phyloP scores from a whole-genome alignment of 2,888 invertebrate genomes.

The Pteria penguin region DNA sequence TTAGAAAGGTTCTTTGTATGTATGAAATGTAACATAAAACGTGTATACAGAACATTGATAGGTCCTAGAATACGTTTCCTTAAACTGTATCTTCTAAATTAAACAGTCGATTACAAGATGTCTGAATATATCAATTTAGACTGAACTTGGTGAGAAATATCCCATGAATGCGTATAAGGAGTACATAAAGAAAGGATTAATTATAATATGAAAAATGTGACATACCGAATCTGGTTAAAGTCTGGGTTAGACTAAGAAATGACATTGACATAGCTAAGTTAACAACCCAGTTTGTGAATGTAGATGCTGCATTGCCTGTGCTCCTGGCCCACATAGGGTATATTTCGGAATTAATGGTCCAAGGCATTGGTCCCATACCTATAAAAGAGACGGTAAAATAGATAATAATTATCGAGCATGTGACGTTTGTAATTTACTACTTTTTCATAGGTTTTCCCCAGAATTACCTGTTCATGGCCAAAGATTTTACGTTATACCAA shows the following conservation, averaged over 20 bases:
- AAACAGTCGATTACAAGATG: no score
- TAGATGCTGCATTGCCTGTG: constrained; percentile 81
- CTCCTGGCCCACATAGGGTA: constrained; percentile 83
- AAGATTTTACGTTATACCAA: no score
- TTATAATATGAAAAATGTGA: neutral
- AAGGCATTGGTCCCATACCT: constrained; percentile 83
- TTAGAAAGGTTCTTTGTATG: no score
- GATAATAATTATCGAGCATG: neutral
- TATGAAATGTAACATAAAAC: no score
- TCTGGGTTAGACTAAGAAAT: constrained; percentile 81
- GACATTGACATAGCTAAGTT: constrained; percentile 82
- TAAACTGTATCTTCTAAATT: no score
- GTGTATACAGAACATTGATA: no score
- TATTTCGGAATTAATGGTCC: constrained; percentile 83
- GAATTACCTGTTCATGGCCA: no score
- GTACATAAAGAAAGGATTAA: neutral
- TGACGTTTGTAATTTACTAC: no score
- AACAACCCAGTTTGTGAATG: constrained; percentile 82
- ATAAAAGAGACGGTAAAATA: constrained; percentile 36
- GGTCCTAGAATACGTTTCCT: no score
- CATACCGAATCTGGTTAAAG: constrained; percentile 80
- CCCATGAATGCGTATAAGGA: neutral
- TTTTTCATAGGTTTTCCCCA: no score
- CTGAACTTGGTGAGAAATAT: no score
- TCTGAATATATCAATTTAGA: no score